These are phyloP conservation scores for Palythoa heliodiscus DNA, from an alignment of 92 coral and sea anemone species.

Conservation along the genomic window DNA sequence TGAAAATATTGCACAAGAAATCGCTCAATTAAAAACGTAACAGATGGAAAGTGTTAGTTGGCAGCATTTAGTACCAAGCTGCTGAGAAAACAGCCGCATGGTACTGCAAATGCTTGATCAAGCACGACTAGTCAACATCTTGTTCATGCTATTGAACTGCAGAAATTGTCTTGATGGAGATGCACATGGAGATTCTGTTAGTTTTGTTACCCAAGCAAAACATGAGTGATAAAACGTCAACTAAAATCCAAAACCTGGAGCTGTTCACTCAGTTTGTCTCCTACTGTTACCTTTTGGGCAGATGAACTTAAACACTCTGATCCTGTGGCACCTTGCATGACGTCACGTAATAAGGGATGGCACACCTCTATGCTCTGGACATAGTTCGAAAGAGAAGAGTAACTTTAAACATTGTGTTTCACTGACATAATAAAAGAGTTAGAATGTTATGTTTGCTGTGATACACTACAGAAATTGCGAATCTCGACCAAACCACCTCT, in stretches of 20 bases:
- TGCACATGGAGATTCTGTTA: too few species aligned
- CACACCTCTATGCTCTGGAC: conserved; percentile 4
- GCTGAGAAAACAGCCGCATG: background rate
- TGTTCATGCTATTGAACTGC: background rate
- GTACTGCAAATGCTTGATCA: background rate
- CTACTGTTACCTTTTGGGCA: background rate
- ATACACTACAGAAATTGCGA: too few species aligned
- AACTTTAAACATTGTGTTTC: background rate
- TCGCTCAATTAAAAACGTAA: conserved; percentile 54
- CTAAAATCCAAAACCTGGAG: conserved; percentile 17
- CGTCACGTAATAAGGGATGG: conserved; percentile 32
- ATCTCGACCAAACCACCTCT: too few species aligned
- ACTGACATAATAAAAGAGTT: background rate
- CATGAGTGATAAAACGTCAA: background rate
- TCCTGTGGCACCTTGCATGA: conserved; percentile 5
- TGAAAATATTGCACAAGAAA: conserved; percentile 46
- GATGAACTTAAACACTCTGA: background rate
- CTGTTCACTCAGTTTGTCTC: conserved; percentile 9
- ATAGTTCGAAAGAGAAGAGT: background rate
- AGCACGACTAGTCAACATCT: background rate
- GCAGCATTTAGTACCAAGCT: background rate
- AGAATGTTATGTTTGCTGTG: background rate
- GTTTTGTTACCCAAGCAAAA: background rate
- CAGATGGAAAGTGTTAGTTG: background rate
- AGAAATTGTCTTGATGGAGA: background rate